Evolutionary conservation across 2,797 vertebrate genomes (phyloP).

Genomic region (Sebastes diploproa): DNA sequence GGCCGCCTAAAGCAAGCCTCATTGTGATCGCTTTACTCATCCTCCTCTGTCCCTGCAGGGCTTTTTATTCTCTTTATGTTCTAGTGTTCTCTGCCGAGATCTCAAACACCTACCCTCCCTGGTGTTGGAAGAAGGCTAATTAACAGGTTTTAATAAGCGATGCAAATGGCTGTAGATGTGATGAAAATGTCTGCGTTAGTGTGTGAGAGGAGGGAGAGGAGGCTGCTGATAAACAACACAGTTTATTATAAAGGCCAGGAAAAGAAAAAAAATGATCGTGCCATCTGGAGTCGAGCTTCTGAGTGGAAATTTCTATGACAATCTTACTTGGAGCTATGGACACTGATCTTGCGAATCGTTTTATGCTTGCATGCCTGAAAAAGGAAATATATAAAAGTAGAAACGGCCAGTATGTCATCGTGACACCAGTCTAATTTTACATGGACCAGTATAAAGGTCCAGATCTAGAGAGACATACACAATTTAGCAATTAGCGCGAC

Average conservation of each 20-base stretch:
- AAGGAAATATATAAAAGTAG: too few relatives aligned
- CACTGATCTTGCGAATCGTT: background rate
- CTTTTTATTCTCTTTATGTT: background rate
- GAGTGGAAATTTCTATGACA: background rate
- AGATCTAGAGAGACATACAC: too few relatives aligned
- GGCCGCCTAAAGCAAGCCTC: background rate
- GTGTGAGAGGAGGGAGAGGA: background rate
- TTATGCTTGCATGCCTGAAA: background rate
- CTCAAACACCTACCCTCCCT: background rate
- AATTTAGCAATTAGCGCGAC: background rate
- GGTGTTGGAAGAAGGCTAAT: constrained; percentile 20
- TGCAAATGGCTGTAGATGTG: constrained; percentile 27
- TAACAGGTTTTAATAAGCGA: constrained; percentile 52
- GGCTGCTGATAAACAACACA: background rate
- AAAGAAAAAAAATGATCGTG: background rate
- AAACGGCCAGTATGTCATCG: background rate
- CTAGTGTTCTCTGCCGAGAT: background rate
- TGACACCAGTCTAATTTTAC: background rate
- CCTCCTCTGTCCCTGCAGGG: background rate
- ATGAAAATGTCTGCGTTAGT: background rate
- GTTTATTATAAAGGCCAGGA: background rate
- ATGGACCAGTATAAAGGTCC: too few relatives aligned
- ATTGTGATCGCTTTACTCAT: background rate
- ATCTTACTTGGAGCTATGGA: background rate
- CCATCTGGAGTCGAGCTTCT: constrained; percentile 1